Base-by-base conservation (phyloP, 2,113 vertebrate species). In the Epinephelus fuscoguttatus region DNA sequence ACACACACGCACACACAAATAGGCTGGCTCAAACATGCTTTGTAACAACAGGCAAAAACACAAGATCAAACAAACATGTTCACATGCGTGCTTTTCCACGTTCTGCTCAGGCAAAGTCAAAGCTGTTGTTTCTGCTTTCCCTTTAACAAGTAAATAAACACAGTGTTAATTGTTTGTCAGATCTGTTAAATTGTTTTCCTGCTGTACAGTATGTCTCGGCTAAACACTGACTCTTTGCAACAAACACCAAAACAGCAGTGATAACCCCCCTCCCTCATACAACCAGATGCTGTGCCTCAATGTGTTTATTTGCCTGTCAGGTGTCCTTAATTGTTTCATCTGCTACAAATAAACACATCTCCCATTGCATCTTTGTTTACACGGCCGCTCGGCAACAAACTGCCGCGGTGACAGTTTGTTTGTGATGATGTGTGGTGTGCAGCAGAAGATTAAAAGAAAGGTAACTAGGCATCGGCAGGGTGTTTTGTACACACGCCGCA, bases 341-440 rank as follows among this genome's bases (percentile, higher is more conserved):
- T 80, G 75, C 67, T 53, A 67, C 88, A 82, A 85, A 93, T 90
- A 93, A 92, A 90, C 88, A 90, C 85, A 59, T 94, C 93, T 83
- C 77, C 81, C 84, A 86, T 91, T 92, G 89, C 83, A 66, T 93
- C 90, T 90, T 92, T 95, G 91, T 95, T 95, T 91, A 88, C 89
- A 68, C 42, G 81, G 81, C 82, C 53, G 62, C 79, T 75, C 63
- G 12, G 64, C 88, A 78, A 81, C 88, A 92, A 77, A 80, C 87
- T 49, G 89, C 78, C 4, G 11, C 17, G 63, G 69, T 63, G 79
- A 87, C 89, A 84, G 70, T 81, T 78, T 78, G 78, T 83, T 89
- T 86, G 88, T 78, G 89, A 72, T 64, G 81, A 68, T 74, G 74
- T 71, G 78, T 60, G 19, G 66, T 23, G 74, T 1, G 40, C 49